A percentile compares a stretch with the other conserved stretches of the same genome.
Conservation (phyloP, 2,797 vertebrate genomes). For the Cryptoprocta ferox region DNA sequence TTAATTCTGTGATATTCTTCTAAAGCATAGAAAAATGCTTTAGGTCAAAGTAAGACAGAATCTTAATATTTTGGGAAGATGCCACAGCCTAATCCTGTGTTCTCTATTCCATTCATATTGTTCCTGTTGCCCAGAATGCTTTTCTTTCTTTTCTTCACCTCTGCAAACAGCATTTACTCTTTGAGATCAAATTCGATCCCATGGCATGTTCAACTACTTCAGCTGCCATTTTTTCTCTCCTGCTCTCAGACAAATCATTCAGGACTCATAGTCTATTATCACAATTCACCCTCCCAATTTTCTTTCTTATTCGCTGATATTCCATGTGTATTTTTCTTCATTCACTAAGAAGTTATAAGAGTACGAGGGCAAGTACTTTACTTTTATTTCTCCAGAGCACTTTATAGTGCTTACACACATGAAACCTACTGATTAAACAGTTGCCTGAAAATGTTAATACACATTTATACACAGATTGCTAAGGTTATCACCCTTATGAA, state of each 20-base stretch:
- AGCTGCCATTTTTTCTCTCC: neutral
- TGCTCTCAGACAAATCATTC: neutral
- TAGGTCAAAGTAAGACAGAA: neutral
- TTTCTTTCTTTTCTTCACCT: neutral
- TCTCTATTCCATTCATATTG: neutral
- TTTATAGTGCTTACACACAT: neutral
- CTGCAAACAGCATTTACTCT: neutral
- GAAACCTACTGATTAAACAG: neutral
- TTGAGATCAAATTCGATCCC: neutral
- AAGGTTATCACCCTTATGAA: neutral
- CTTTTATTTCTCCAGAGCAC: neutral
- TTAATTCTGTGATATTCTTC: neutral
- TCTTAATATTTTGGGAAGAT: neutral
- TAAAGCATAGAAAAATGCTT: neutral
- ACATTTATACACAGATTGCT: neutral
- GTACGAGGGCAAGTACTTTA: neutral
- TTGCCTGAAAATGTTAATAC: neutral
- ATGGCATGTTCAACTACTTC: too few species aligned
- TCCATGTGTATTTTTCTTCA: neutral
- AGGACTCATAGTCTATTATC: neutral
- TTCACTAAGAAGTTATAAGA: neutral
- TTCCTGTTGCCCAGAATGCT: neutral
- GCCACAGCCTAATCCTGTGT: rapidly evolving
- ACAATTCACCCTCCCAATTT: neutral
- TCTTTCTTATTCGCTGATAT: neutral